These are phyloP conservation scores for Manis javanica DNA, from an alignment of 2,797 vertebrate species.

Conservation along the genomic window DNA sequence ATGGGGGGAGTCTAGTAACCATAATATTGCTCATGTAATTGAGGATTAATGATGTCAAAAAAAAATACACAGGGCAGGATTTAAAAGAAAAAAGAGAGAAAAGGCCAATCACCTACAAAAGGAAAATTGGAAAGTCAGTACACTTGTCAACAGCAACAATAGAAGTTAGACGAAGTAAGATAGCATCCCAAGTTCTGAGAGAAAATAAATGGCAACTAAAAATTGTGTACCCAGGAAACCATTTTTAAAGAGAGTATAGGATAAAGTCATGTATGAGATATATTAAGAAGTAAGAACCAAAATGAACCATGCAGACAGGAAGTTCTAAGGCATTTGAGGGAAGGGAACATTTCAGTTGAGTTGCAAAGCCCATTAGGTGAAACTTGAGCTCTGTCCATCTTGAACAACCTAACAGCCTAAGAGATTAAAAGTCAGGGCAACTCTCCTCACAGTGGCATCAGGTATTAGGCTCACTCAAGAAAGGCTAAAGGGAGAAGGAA, in stretches of 20 bases:
- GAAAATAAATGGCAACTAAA: neutral
- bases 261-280: neutral
- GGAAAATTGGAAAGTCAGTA: neutral
- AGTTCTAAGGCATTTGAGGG: neutral
- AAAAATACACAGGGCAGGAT: neutral
- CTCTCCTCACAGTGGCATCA: neutral
- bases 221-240: neutral
- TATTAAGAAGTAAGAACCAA: neutral
- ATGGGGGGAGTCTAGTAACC: too few relatives aligned
- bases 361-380: neutral
- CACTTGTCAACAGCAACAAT: neutral
- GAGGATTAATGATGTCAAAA: neutral
- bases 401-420: neutral
- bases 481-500: neutral
- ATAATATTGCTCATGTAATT: neutral
- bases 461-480: neutral
- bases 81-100: constrained; percentile 13
- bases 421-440: neutral
- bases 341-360: neutral
- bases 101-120: neutral
- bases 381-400: neutral
- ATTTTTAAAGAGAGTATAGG: neutral
- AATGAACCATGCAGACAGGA: neutral
- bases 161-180: neutral
- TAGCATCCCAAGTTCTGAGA: neutral